Evolutionary conservation across 2,797 vertebrate species (phyloP).

Genomic region (Merluccius polli): DNA sequence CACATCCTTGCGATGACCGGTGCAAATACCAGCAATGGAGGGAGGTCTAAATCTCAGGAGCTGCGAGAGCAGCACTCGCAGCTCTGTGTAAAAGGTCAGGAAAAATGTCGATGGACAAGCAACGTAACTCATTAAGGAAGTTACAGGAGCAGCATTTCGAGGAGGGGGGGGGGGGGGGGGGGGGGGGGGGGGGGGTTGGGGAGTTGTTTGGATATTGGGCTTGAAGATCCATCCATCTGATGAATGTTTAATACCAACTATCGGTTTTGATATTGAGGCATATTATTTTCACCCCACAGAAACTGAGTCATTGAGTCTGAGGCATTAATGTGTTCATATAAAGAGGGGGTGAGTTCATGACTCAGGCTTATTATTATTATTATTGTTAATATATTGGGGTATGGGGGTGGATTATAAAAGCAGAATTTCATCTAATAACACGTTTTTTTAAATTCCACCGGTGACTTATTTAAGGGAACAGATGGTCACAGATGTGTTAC

Average conservation of each 20-base stretch:
- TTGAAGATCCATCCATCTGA: constrained; percentile 6
- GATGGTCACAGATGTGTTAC: not conserved
- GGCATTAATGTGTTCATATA: constrained; percentile 1
- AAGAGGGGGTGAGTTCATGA: not conserved
- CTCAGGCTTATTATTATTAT: not conserved
- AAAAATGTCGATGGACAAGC: constrained; percentile 10
- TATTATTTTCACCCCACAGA: not conserved
- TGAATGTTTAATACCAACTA: constrained; percentile 36
- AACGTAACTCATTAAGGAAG: constrained; percentile 24
- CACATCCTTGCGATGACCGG: too few species aligned
- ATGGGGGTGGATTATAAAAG: not conserved
- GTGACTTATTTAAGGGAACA: not conserved
- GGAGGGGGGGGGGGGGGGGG: too few species aligned
- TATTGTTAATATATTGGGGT: too few species aligned
- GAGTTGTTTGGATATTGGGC: constrained; percentile 10
- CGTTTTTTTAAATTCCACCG: not conserved
- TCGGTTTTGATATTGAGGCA: constrained; percentile 21
- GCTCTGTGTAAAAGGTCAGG: constrained; percentile 2
- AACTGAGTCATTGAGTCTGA: constrained; percentile 25
- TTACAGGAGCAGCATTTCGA: constrained; percentile 5
- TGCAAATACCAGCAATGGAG: too few species aligned
- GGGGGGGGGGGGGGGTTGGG: too few species aligned
- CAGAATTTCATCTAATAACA: not conserved
- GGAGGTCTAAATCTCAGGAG: not conserved
- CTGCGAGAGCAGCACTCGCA: constrained; percentile 17